A percentile compares a stretch with the other conserved stretches of the same genome.
Conservation (phyloP, 2,797 vertebrate genomes). For the Sebastolobus alascanus region DNA sequence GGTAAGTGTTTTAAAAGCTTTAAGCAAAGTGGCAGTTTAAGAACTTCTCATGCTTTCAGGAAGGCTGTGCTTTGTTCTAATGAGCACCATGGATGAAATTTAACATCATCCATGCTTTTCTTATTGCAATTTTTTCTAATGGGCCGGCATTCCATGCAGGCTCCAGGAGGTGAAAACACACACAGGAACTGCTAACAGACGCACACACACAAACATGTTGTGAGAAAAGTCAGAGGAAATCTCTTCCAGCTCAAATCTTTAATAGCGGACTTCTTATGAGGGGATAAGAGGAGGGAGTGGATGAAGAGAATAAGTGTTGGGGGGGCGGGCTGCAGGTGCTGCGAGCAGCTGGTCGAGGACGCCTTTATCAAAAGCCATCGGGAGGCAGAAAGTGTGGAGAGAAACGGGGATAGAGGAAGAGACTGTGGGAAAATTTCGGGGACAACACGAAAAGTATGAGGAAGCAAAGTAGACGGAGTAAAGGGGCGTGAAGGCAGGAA, state of each 20-base stretch:
- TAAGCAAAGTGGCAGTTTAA: constrained; percentile 10
- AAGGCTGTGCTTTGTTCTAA: constrained; percentile 27
- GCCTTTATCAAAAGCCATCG: constrained; percentile 49
- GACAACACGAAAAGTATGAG: constrained; percentile 23
- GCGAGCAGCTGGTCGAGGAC: constrained; percentile 69
- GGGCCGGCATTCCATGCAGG: constrained; percentile 40
- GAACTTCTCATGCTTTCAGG: constrained; percentile 24
- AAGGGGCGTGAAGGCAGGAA: constrained; percentile 20
- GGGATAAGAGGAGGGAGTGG: constrained; percentile 48
- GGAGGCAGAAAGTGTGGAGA: constrained; percentile 26
- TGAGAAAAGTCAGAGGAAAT: constrained; percentile 22
- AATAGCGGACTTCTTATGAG: constrained; percentile 68
- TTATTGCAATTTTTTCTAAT: constrained; percentile 44
- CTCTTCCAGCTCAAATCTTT: constrained; percentile 63
- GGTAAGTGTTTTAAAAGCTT: constrained; percentile 24
- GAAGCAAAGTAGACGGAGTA: constrained; percentile 36
- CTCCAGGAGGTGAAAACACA: constrained; percentile 42
- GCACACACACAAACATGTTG: constrained; percentile 2
- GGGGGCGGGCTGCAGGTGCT: constrained; percentile 70
- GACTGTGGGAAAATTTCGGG: constrained; percentile 47
- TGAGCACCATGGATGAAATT: constrained; percentile 7
- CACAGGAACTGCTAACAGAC: constrained; percentile 11
- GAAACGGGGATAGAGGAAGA: constrained; percentile 26
- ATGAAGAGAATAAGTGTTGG: constrained; percentile 21
- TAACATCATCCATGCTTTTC: constrained; percentile 50